Percentiles rank a stretch among this genome's conserved stretches.
These are phyloP conservation scores for Myzus persicae DNA, from an alignment of 1,140 invertebrate species.

Conservation along the genomic window DNA sequence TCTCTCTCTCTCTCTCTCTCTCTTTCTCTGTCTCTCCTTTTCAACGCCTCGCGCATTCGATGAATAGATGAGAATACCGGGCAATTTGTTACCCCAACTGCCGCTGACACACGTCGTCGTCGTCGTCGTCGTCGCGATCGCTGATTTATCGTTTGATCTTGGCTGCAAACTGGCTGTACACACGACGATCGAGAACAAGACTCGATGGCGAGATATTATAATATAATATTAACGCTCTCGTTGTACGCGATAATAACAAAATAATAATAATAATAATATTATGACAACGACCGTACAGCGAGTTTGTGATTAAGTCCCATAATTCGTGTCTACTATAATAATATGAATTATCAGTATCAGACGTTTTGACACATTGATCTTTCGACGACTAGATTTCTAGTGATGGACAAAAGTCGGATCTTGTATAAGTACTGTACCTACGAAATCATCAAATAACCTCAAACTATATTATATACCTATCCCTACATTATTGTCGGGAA, in stretches of 20 bases:
- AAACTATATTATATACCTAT: background rate
- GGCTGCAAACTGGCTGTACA: background rate
- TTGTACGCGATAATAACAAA: background rate
- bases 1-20: no score
- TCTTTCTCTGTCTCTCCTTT: no score
- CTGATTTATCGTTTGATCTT: conserved; percentile 29
- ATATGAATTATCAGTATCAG: background rate
- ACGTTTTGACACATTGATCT: background rate
- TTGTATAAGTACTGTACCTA: background rate
- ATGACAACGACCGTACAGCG: background rate
- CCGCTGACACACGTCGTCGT: background rate
- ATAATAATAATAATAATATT: background rate
- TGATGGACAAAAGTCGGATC: background rate
- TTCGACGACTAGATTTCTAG: background rate
- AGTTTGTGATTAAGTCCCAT: background rate
- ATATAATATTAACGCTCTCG: background rate
- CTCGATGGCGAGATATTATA: background rate
- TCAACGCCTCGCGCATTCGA: background rate
- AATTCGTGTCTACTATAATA: no score
- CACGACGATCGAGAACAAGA: background rate
- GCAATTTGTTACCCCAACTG: background rate
- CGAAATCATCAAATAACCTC: background rate
- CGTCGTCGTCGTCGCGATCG: background rate
- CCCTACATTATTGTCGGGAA: background rate
- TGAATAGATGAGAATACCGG: background rate